phyloP scores from a whole-genome alignment of 2,797 vertebrate species.

The Euphonia xanthogaster region DNA sequence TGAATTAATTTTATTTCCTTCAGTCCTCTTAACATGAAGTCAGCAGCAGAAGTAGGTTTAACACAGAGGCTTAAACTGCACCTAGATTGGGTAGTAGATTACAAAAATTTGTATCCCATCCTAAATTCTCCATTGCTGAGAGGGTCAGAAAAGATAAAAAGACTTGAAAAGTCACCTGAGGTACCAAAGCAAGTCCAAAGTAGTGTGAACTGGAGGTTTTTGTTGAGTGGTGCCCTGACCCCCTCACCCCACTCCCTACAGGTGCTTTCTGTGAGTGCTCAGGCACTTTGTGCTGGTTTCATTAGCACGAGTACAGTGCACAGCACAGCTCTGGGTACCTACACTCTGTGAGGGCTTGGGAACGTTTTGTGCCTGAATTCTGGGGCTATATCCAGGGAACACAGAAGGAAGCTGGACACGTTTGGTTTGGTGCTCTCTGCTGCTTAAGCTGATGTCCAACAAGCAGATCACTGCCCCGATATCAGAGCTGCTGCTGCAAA shows the following conservation, averaged over 20 bases:
- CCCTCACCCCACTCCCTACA: rapidly evolving
- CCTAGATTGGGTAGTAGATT: background rate
- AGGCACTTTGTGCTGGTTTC: background rate
- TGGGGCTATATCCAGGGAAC: background rate
- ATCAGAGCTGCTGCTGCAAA: background rate
- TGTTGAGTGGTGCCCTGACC: background rate
- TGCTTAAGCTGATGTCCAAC: background rate
- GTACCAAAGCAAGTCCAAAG: background rate
- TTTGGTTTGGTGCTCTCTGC: background rate
- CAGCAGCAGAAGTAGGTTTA: background rate
- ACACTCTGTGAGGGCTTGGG: rapidly evolving
- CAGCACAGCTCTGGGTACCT: background rate
- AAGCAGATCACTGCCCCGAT: background rate
- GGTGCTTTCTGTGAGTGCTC: background rate
- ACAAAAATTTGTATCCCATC: background rate
- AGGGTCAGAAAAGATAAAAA: background rate
- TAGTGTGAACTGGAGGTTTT: background rate
- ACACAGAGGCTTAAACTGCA: background rate
- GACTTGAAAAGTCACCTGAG: background rate
- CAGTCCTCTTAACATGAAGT: background rate
- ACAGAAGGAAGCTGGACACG: rapidly evolving
- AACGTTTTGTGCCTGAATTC: background rate
- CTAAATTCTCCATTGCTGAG: background rate
- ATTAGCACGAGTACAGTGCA: rapidly evolving
- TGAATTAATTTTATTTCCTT: background rate